Base-by-base conservation (phyloP, 2,113 vertebrate species). In the Cyprinodon tularosa region DNA sequence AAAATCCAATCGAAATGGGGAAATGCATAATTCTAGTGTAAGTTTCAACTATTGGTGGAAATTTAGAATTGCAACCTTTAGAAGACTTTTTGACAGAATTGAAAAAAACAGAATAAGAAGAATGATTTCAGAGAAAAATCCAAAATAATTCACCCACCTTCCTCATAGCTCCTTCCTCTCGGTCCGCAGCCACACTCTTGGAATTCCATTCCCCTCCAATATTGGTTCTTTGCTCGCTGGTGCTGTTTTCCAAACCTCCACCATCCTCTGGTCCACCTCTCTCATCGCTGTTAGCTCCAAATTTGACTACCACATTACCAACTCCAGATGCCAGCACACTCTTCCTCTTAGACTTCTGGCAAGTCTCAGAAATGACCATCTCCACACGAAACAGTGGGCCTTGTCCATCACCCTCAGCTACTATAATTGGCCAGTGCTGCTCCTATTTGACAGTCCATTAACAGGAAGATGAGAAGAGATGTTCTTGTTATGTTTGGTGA, bases 301-400 rank as follows among this genome's bases (percentile, higher is more conserved):
- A 98, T 80, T 95, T 97, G 60, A 99, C 97, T 4, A 93, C 93
- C 72, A 98, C 87, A 0, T 69, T 95, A n/a, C 96, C 97, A 6
- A 95, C 93, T 0, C 97, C 98, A 15, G 95, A 94, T 0, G 96
- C 97, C 65, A 99, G 93, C 3, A 96, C 91, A 4, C 97, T 98
- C 90, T 98, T 99, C 75, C 97, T 86, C 91, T 98, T 99, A 14
- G 96, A 97, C 88, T 98, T 99, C 94, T 99, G 97, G 57, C 97
- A 99, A 0, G 95, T 93, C 66, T 98, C 97, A 0, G 97, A 97
- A 86, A 99, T 98, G 38, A 96, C 93, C 96, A 99, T 95, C 84
- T 99, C 97, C 0, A 98, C 93, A 38, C 96, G 96, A 12, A 99
- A 93, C 71, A 99, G 89, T 0, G 95, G 85, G 1, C 97, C 97